Percentiles rank a stretch among this genome's conserved stretches.
These are phyloP conservation scores for Engraulis encrasicolus DNA, from an alignment of 2,113 vertebrate species.

Conservation along the genomic window DNA sequence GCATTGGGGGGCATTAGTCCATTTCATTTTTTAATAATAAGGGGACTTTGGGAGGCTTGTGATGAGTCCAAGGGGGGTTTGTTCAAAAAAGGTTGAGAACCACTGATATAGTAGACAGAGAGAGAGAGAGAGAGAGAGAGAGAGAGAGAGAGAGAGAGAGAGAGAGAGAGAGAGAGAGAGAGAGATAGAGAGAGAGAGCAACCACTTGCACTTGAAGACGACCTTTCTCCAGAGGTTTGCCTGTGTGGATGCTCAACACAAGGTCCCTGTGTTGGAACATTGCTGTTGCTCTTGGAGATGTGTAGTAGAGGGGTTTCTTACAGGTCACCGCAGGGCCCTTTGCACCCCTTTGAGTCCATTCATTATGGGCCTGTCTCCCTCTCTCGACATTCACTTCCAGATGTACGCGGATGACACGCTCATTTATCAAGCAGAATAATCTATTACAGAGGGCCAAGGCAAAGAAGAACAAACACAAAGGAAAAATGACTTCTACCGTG, in stretches of 20 bases:
- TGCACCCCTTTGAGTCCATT: constrained; percentile 37
- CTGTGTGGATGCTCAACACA: background rate
- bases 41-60: too few relatives aligned
- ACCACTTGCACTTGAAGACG: too few relatives aligned
- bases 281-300: constrained; percentile 28
- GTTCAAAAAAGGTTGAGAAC: too few relatives aligned
- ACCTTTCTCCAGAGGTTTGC: background rate
- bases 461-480: constrained; percentile 2
- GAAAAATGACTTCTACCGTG: background rate
- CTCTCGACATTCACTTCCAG: constrained; percentile 55
- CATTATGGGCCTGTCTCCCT: constrained; percentile 51
- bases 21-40: too few relatives aligned
- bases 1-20: too few relatives aligned
- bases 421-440: constrained; percentile 57
- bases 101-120: too few relatives aligned
- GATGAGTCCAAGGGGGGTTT: too few relatives aligned
- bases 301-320: constrained; percentile 40
- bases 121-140: too few relatives aligned
- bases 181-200: background rate
- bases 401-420: constrained; percentile 52
- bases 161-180: too few relatives aligned
- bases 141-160: too few relatives aligned
- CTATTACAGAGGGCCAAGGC: constrained; percentile 22
- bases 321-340: constrained; percentile 46
- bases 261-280: background rate